These are phyloP conservation scores for Halictus ligatus DNA, from an alignment of 2,888 invertebrate genomes.

Conservation along the genomic window DNA sequence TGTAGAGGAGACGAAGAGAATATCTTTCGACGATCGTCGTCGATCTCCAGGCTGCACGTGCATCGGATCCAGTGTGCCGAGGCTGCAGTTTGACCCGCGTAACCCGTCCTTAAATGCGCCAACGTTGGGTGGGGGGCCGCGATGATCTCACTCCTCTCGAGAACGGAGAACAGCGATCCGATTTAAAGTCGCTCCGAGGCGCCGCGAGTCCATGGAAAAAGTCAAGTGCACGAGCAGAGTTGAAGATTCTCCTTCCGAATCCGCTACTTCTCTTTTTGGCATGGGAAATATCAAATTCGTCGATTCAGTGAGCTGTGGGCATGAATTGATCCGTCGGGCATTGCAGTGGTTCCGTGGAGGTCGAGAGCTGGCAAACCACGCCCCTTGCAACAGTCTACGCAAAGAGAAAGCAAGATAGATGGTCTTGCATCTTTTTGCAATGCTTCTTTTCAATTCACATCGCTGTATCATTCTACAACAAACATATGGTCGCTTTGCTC, in stretches of 20 bases:
- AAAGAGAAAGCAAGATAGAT: too few relatives aligned
- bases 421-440: too few relatives aligned
- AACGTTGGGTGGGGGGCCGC: slow-evolving; percentile 16
- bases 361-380: too few relatives aligned
- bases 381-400: too few relatives aligned
- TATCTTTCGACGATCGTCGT: slow-evolving; percentile 40
- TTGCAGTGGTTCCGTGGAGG: too few relatives aligned
- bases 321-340: not conserved
- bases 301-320: not conserved
- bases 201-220: slow-evolving; percentile 29
- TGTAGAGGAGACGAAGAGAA: slow-evolving; percentile 18
- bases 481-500: not conserved
- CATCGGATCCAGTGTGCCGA: slow-evolving; percentile 17
- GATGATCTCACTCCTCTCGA: slow-evolving; percentile 65
- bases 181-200: slow-evolving; percentile 23
- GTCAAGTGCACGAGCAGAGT: slow-evolving; percentile 12
- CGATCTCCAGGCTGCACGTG: slow-evolving; percentile 36
- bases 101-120: slow-evolving; percentile 58
- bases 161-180: slow-evolving; percentile 18
- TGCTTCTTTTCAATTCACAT: too few relatives aligned
- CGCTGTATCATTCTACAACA: too few relatives aligned
- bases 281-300: not conserved
- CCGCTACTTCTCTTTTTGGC: not conserved
- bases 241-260: not conserved
- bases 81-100: slow-evolving; percentile 58